phyloP scores from a whole-genome alignment of 2,113 vertebrate genomes.

The Narcine bancroftii region DNA sequence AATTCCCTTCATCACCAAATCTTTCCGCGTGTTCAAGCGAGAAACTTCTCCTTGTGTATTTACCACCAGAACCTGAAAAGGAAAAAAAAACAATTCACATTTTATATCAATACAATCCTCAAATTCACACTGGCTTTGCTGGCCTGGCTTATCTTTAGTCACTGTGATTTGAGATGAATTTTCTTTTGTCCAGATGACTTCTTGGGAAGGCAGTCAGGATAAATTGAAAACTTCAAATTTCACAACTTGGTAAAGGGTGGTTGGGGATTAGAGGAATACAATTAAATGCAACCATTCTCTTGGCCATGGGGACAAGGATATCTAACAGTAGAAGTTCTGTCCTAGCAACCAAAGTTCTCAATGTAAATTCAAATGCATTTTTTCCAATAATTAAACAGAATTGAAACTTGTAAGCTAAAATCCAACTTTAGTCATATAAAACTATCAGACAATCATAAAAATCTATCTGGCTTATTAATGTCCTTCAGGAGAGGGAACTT shows the following conservation, averaged over 20 bases:
- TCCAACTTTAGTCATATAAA: too few relatives aligned
- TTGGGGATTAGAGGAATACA: neutral
- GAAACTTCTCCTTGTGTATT: conserved; percentile 83
- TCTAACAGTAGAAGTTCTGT: too few relatives aligned
- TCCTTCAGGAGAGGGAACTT: too few relatives aligned
- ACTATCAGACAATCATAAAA: too few relatives aligned
- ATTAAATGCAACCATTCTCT: neutral
- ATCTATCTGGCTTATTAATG: too few relatives aligned
- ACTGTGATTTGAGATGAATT: neutral
- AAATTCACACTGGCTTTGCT: neutral
- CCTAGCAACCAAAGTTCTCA: too few relatives aligned
- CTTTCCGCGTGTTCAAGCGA: conserved; percentile 73
- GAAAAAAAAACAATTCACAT: conserved; percentile 36
- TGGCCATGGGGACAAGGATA: too few relatives aligned
- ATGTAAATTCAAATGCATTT: too few relatives aligned
- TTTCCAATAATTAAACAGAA: too few relatives aligned
- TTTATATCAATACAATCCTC: neutral
- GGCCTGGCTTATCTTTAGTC: neutral
- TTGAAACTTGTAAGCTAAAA: too few relatives aligned
- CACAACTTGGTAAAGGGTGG: neutral
- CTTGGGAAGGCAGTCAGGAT: neutral
- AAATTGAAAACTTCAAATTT: neutral
- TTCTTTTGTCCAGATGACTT: neutral
- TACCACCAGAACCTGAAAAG: conserved; percentile 72
- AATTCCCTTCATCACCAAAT: conserved; percentile 76